Conservation (phyloP, 2,888 invertebrate species). For the Drosophila niveifrons region DNA sequence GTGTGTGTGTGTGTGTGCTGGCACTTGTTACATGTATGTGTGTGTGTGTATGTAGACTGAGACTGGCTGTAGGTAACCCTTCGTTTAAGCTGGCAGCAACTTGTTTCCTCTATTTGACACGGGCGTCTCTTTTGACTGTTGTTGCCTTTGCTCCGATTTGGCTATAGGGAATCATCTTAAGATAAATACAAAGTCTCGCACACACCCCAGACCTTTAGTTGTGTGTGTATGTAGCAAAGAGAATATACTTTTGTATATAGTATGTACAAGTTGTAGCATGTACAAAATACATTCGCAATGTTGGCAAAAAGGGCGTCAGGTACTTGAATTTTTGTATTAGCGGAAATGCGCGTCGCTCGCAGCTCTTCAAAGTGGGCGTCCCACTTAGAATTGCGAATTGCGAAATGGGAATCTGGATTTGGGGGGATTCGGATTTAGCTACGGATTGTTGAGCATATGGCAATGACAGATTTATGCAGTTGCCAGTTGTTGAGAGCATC, state of each 20-base stretch:
- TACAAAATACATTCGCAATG: conserved; percentile 18
- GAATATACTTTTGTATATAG: conserved; percentile 2
- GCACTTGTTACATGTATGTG: conserved; percentile 55
- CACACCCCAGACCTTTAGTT: not conserved
- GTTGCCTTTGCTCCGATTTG: conserved; percentile 58
- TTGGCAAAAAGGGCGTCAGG: conserved; percentile 64
- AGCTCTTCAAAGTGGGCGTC: conserved; percentile 64
- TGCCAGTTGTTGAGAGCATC: not conserved
- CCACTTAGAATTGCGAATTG: conserved; percentile 13
- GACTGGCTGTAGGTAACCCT: conserved; percentile 59
- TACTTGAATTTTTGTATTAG: conserved; percentile 60
- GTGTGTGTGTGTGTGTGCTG: conserved; percentile 23
- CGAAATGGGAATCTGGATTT: conserved; percentile 1
- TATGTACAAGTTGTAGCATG: conserved; percentile 3
- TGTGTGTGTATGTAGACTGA: conserved; percentile 24
- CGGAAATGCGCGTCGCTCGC: conserved; percentile 68
- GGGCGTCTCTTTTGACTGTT: conserved; percentile 54
- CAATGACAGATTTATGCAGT: conserved; percentile 69
- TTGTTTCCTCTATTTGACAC: conserved; percentile 80
- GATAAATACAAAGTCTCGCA: conserved; percentile 46
- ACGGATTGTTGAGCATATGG: conserved; percentile 43
- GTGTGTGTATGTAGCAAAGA: conserved; percentile 7
- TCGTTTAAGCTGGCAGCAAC: conserved; percentile 54
- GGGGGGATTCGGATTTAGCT: conserved; percentile 6
- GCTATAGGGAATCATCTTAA: conserved; percentile 56